A percentile compares a stretch with the other conserved stretches of the same genome.
Evolutionary conservation across 2,888 invertebrate genomes (phyloP).

Genomic region (Tipula unca): DNA sequence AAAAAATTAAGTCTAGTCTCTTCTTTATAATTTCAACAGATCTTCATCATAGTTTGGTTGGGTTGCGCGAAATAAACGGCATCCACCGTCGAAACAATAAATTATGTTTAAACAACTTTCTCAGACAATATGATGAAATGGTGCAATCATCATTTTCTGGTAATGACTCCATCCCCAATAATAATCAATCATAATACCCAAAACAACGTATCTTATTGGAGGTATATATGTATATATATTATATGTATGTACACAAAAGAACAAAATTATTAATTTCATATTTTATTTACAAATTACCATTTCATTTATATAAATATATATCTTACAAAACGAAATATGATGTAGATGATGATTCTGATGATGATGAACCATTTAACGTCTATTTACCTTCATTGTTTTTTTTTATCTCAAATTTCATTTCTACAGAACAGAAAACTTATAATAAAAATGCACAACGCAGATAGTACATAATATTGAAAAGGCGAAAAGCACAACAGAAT

Average conservation of each 20-base stretch:
- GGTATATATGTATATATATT: neutral
- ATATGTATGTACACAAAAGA: neutral
- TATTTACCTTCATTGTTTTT: neutral
- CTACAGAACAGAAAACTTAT: neutral
- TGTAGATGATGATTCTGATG: neutral
- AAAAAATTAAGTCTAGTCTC: neutral
- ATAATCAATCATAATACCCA: neutral
- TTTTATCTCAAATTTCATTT: neutral
- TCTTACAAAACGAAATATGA: neutral
- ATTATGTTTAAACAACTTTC: neutral
- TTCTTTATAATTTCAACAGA: neutral
- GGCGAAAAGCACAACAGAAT: neutral
- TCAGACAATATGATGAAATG: neutral
- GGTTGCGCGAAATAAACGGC: neutral
- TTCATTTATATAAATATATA: neutral
- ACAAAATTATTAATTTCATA: neutral
- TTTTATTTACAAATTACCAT: constrained; percentile 8
- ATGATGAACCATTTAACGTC: constrained; percentile 14
- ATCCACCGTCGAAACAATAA: neutral
- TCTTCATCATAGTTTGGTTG: neutral
- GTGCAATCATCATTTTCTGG: neutral
- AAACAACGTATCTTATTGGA: too few species aligned
- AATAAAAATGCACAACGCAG: neutral
- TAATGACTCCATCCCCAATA: neutral
- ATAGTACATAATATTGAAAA: neutral